A percentile compares a stretch with the other conserved stretches of the same genome.
phyloP scores from a whole-genome alignment of 2,888 invertebrate genomes.

The Ophion costatus region DNA sequence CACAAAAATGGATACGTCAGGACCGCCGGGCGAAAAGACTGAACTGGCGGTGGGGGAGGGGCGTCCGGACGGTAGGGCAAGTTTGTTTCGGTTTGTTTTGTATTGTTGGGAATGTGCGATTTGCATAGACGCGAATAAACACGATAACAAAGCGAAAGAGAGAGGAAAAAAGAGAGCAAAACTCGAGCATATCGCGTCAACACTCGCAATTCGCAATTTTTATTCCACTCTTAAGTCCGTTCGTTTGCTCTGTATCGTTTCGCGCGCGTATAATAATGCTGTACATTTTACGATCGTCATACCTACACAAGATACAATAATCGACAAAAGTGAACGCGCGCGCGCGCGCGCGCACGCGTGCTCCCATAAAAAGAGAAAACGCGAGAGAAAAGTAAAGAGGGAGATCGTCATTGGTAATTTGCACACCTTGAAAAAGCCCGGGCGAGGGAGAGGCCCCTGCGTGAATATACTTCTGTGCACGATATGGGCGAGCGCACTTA shows the following conservation, averaged over 20 bases:
- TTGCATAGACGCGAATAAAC: neutral
- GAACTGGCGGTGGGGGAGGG: too few species aligned
- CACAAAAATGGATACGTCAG: constrained; percentile 4
- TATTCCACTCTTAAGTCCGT: constrained; percentile 17
- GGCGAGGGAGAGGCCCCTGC: constrained; percentile 20
- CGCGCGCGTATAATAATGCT: neutral
- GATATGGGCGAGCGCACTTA: constrained; percentile 3
- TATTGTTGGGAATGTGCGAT: neutral
- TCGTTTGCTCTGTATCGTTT: constrained; percentile 11
- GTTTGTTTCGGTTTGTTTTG: neutral
- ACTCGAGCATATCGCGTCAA: constrained; percentile 14
- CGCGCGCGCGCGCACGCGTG: neutral
- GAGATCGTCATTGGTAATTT: constrained; percentile 55
- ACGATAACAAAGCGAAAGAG: constrained; percentile 3
- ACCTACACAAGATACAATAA: neutral
- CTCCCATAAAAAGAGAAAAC: neutral
- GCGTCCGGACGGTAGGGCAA: neutral
- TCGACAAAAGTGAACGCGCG: constrained; percentile 3
- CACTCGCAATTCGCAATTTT: constrained; percentile 23
- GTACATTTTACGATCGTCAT: neutral
- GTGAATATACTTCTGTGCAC: constrained; percentile 21
- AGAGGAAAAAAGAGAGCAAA: constrained; percentile 15
- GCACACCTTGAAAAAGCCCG: constrained; percentile 30
- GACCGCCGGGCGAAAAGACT: neutral
- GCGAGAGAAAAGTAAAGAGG: constrained; percentile 5